Evolutionary conservation across 2,797 vertebrate species (phyloP).

Genomic region (Cyclopterus lumpus): DNA sequence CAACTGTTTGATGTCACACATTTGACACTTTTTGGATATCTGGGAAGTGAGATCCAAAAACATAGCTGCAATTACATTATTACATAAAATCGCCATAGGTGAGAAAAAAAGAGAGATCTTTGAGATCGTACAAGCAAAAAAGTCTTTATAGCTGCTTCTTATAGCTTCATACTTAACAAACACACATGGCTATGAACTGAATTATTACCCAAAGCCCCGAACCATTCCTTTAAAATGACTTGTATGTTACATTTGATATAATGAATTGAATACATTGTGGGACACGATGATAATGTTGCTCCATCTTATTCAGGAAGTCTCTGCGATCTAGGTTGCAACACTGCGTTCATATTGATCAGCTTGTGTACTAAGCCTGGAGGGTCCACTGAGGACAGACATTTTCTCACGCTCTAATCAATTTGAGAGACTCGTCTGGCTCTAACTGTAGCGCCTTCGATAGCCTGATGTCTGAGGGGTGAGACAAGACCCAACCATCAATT

Average conservation of each 20-base stretch:
- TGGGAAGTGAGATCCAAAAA: neutral
- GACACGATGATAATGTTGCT: neutral
- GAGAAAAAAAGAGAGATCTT: neutral
- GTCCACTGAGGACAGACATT: slow-evolving; percentile 20
- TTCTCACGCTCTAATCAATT: slow-evolving; percentile 55
- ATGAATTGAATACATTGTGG: neutral
- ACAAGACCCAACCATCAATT: slow-evolving; percentile 11
- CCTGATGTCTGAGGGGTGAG: slow-evolving; percentile 18
- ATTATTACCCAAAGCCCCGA: neutral
- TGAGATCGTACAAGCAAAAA: neutral
- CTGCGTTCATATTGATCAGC: neutral
- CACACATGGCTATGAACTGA: neutral
- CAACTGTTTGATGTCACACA: neutral
- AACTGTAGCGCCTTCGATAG: neutral
- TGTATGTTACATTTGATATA: neutral
- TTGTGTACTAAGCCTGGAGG: neutral
- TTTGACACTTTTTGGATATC: neutral
- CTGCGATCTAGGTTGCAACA: neutral
- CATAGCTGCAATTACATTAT: neutral
- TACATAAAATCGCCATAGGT: neutral
- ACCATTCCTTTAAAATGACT: neutral
- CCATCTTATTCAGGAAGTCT: neutral
- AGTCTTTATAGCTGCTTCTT: neutral
- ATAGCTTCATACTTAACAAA: neutral
- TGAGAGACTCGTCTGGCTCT: slow-evolving; percentile 26